Evolutionary conservation across 1,140 invertebrate species (phyloP).

Genomic region (Steinernema khuongi): DNA sequence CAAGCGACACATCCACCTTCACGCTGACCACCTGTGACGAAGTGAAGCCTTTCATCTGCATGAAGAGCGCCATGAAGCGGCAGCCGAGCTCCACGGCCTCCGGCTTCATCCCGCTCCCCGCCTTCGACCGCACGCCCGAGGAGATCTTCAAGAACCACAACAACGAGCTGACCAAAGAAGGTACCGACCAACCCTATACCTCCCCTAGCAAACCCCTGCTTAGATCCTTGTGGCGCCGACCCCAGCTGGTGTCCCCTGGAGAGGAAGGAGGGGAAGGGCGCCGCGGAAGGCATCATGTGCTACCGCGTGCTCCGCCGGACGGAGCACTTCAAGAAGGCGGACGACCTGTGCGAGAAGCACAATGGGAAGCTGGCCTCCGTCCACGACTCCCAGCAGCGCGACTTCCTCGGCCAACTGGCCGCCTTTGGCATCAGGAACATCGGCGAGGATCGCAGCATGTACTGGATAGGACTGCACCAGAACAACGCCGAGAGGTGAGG

Average conservation of each 20-base stretch:
- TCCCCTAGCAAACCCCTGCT: neutral
- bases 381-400: neutral
- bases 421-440: neutral
- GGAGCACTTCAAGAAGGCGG: neutral
- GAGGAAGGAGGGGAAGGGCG: neutral
- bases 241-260: neutral
- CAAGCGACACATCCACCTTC: neutral
- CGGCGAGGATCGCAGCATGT: neutral
- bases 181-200: neutral
- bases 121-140: neutral
- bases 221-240: neutral
- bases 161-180: neutral
- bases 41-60: neutral
- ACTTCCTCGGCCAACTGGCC: neutral
- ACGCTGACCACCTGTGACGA: neutral
- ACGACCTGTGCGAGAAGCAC: neutral
- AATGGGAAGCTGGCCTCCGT: neutral
- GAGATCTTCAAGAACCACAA: neutral
- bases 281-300: neutral
- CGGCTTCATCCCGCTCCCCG: neutral
- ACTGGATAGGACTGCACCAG: neutral
- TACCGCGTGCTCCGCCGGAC: neutral
- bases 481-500: constrained; percentile 13
- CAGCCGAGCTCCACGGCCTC: neutral
- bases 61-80: neutral